A percentile compares a stretch with the other conserved stretches of the same genome.
These are phyloP conservation scores for Hyperoodon ampullatus DNA, from an alignment of 2,113 vertebrate species.

Conservation along the genomic window DNA sequence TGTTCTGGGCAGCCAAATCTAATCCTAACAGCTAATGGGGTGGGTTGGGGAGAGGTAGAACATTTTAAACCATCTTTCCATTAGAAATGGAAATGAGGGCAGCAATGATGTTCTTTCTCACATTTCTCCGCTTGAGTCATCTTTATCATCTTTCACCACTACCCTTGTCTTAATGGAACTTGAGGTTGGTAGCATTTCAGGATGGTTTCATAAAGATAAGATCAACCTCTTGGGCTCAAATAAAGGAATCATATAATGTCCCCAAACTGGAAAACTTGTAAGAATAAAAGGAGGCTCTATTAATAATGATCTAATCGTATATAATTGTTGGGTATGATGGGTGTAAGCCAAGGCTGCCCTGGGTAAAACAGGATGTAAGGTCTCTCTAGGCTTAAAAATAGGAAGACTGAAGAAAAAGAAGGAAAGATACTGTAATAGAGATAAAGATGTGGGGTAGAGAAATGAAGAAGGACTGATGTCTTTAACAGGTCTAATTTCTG, in stretches of 20 bases:
- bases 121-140: neutral
- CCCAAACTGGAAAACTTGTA: neutral
- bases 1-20: neutral
- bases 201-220: neutral
- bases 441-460: neutral
- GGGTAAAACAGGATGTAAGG: neutral
- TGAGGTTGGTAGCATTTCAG: neutral
- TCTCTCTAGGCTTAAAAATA: neutral
- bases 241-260: neutral
- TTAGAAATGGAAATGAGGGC: neutral
- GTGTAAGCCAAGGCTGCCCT: rapidly evolving
- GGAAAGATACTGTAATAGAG: neutral
- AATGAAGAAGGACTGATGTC: neutral
- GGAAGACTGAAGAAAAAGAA: neutral
- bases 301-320: neutral
- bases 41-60: rapidly evolving
- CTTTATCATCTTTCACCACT: neutral
- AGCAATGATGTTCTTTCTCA: neutral
- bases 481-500: neutral
- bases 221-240: neutral
- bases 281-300: neutral
- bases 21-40: neutral
- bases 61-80: neutral
- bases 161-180: neutral
- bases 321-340: neutral